phyloP scores from a whole-genome alignment of 2,888 invertebrate genomes.

The Erebia ligea region DNA sequence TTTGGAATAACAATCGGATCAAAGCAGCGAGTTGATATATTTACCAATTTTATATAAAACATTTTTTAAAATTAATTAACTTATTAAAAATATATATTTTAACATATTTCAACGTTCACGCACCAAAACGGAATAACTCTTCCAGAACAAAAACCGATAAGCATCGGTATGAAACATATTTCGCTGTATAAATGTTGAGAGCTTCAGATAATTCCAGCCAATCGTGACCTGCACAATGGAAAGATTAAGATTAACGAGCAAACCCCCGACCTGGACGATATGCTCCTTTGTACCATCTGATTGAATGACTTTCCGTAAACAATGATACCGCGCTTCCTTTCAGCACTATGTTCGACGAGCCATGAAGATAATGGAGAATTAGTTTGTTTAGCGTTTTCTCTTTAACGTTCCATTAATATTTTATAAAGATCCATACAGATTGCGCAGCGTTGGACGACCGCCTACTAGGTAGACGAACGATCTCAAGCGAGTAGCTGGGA shows the following conservation, averaged over 20 bases:
- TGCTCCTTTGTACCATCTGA: constrained; percentile 68
- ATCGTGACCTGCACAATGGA: constrained; percentile 64
- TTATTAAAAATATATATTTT: no score
- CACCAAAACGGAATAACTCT: neutral
- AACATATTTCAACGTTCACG: neutral
- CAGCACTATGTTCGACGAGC: constrained; percentile 46
- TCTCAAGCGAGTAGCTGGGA: no score
- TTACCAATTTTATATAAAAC: no score
- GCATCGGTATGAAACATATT: constrained; percentile 31
- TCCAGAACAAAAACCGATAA: constrained; percentile 14
- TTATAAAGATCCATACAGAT: no score
- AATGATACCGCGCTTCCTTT: constrained; percentile 67
- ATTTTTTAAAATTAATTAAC: no score
- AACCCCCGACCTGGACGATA: constrained; percentile 60
- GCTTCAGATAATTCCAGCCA: constrained; percentile 46
- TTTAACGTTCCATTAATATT: constrained; percentile 15
- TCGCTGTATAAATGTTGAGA: constrained; percentile 35
- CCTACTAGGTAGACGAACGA: no score
- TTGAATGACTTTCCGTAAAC: constrained; percentile 77
- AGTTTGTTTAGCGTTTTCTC: constrained; percentile 41
- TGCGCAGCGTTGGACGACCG: no score
- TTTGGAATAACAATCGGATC: no score
- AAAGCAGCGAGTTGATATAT: no score
- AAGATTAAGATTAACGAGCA: constrained; percentile 75
- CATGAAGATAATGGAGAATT: constrained; percentile 55